These are phyloP conservation scores for Linyphia triangularis DNA, from an alignment of 2,888 invertebrate species.

Conservation along the genomic window DNA sequence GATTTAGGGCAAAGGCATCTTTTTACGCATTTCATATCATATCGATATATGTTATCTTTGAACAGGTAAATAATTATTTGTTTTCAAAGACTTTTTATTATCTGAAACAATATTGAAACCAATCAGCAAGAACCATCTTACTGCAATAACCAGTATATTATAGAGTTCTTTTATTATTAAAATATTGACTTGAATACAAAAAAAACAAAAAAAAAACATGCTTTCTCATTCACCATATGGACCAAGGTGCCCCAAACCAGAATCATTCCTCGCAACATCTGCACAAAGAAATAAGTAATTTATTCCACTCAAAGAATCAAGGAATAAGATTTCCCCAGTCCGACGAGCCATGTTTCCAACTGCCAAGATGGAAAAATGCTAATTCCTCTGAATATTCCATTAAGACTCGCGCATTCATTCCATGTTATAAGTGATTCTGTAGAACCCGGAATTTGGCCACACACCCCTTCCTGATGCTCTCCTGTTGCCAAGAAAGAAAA, in stretches of 20 bases:
- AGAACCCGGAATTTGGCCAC: constrained; percentile 7
- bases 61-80: too few species aligned
- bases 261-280: background rate
- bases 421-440: constrained; percentile 35
- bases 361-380: constrained; percentile 46
- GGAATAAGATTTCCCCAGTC: too few species aligned
- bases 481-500: background rate
- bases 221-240: background rate
- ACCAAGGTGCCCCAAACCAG: background rate
- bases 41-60: too few species aligned
- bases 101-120: too few species aligned
- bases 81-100: too few species aligned
- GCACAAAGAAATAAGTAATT: background rate
- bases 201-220: too few species aligned
- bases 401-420: background rate
- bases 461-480: background rate
- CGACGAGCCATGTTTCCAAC: background rate
- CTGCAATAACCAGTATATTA: too few species aligned
- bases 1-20: too few species aligned
- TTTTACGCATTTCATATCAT: too few species aligned
- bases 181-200: too few species aligned
- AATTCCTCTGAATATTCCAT: constrained; percentile 27
- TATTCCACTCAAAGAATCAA: background rate
- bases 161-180: too few species aligned
- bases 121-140: too few species aligned